Conservation (phyloP, 2,113 vertebrate genomes). For the Dicaeum eximium region DNA sequence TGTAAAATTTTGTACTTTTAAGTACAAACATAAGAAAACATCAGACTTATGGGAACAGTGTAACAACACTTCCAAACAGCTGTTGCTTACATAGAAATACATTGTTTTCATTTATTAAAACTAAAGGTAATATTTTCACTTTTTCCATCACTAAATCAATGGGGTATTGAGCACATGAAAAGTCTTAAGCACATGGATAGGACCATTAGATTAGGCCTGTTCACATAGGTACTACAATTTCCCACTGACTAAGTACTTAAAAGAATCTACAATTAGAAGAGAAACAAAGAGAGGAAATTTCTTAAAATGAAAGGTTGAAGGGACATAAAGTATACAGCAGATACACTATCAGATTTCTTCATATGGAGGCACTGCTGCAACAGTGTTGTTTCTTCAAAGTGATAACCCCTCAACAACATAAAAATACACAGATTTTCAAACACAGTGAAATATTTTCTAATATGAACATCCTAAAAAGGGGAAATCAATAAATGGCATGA, state of each 20-base stretch:
- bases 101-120: not conserved
- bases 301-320: constrained; percentile 52
- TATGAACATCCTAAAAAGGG: constrained; percentile 79
- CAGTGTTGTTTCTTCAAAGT: constrained; percentile 76
- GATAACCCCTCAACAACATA: constrained; percentile 65
- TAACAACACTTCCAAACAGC: not conserved
- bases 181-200: not conserved
- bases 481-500: constrained; percentile 84
- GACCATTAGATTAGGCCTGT: not conserved
- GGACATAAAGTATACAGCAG: constrained; percentile 12
- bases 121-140: not conserved
- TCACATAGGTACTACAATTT: not conserved
- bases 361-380: constrained; percentile 42
- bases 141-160: not conserved
- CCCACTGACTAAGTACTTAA: not conserved
- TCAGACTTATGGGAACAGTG: not conserved
- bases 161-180: not conserved
- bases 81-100: not conserved
- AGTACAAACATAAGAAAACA: not conserved
- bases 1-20: not conserved
- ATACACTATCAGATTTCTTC: constrained; percentile 61
- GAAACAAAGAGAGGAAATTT: constrained; percentile 17
- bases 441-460: constrained; percentile 76
- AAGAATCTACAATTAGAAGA: not conserved
- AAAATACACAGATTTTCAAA: constrained; percentile 79